phyloP scores from a whole-genome alignment of 2,113 vertebrate genomes.

The Ptilorrhoa leucosticta region DNA sequence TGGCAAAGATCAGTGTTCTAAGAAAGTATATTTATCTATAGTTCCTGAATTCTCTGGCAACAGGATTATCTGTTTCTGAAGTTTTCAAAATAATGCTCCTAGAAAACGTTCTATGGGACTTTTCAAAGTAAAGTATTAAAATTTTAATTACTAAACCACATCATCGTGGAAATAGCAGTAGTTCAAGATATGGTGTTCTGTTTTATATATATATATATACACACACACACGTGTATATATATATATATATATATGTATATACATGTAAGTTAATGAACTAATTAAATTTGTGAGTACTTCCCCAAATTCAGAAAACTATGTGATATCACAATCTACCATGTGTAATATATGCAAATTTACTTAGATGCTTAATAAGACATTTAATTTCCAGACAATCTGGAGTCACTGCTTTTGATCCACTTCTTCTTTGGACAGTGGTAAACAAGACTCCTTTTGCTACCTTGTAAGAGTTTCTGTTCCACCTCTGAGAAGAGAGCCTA shows the following conservation, averaged over 20 bases:
- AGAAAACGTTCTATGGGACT: neutral
- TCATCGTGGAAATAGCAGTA: neutral
- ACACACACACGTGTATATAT: neutral
- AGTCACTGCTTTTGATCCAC: neutral
- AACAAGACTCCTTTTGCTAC: neutral
- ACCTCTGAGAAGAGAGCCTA: neutral
- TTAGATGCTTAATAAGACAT: neutral
- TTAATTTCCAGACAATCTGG: neutral
- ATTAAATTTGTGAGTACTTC: neutral
- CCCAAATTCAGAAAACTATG: neutral
- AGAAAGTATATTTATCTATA: neutral
- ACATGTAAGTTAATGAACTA: neutral
- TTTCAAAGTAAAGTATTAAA: neutral
- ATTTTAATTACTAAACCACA: neutral
- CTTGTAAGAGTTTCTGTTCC: neutral
- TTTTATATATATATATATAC: neutral
- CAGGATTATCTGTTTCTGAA: neutral
- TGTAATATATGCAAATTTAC: neutral
- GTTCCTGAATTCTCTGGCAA: neutral
- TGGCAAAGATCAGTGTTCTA: neutral
- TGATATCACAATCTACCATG: neutral
- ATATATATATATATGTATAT: neutral
- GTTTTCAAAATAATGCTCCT: neutral
- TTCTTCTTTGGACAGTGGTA: neutral
- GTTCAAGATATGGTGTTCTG: neutral